phyloP scores from a whole-genome alignment of 2,797 vertebrate species.

The Sus cebifrons region DNA sequence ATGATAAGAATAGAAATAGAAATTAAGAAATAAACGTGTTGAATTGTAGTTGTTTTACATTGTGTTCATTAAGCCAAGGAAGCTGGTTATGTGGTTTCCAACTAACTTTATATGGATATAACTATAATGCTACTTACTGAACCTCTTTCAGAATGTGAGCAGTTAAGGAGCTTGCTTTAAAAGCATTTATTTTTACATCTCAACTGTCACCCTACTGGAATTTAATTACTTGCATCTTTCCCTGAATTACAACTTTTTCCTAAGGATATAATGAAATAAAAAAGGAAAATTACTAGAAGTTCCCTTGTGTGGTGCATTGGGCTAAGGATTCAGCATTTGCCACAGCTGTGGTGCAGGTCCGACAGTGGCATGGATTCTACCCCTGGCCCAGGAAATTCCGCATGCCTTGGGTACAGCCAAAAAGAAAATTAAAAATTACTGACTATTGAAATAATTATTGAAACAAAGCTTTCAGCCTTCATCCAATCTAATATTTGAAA shows the following conservation, averaged over 20 bases:
- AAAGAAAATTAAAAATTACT: too few species aligned
- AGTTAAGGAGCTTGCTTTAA: background rate
- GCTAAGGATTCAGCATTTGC: too few species aligned
- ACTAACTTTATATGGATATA: slow-evolving; percentile 10
- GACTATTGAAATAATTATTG: background rate
- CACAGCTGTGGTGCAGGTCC: too few species aligned
- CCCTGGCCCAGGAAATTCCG: too few species aligned
- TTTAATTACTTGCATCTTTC: slow-evolving; percentile 14
- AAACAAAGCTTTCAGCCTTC: slow-evolving; percentile 24
- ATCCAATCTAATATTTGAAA: slow-evolving; percentile 1
- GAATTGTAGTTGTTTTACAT: background rate
- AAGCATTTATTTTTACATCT: slow-evolving; percentile 46
- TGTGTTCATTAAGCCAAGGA: background rate
- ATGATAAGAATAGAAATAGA: slow-evolving; percentile 16
- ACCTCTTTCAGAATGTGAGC: slow-evolving; percentile 37
- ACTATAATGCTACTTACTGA: slow-evolving; percentile 17
- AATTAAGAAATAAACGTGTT: slow-evolving; percentile 25
- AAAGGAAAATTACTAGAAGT: background rate
- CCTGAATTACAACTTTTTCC: background rate
- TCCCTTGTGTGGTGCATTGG: too few species aligned
- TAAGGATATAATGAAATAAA: background rate
- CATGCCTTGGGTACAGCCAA: too few species aligned
- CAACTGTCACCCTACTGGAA: background rate
- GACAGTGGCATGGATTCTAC: too few species aligned
- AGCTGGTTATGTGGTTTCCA: background rate